Evolutionary conservation across 2,797 vertebrate genomes (phyloP).

Genomic region (Percopsis omiscomaycus): DNA sequence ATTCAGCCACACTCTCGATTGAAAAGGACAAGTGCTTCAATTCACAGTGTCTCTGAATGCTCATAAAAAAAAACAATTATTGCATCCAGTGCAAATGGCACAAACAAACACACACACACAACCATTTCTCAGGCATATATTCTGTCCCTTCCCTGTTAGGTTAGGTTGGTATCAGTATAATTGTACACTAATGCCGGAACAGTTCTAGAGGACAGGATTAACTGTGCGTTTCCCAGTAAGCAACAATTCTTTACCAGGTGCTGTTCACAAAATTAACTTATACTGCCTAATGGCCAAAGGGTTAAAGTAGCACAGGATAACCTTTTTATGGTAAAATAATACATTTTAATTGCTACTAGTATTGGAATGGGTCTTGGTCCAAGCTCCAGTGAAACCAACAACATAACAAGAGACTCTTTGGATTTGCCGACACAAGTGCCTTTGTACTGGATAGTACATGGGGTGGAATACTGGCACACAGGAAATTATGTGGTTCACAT

Average conservation of each 20-base stretch:
- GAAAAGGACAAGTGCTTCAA: slow-evolving; percentile 35
- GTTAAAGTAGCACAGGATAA: slow-evolving; percentile 8
- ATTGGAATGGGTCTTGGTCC: no score
- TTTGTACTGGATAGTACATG: no score
- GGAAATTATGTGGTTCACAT: no score
- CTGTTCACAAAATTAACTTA: slow-evolving; percentile 20
- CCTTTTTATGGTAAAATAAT: slow-evolving; percentile 15
- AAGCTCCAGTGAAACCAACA: no score
- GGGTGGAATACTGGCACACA: no score
- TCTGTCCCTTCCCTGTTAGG: slow-evolving; percentile 53
- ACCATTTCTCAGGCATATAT: slow-evolving; percentile 54
- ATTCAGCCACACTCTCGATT: slow-evolving; percentile 20
- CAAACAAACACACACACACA: slow-evolving; percentile 47
- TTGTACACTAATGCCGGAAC: slow-evolving; percentile 45
- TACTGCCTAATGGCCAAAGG: slow-evolving; percentile 6
- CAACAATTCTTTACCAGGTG: slow-evolving; percentile 30
- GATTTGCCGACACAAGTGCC: no score
- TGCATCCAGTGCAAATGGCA: slow-evolving; percentile 73
- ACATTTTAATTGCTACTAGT: no score
- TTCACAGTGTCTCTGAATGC: slow-evolving; percentile 51
- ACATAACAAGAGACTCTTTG: no score
- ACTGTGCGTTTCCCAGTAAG: slow-evolving; percentile 37
- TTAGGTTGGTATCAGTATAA: slow-evolving; percentile 54
- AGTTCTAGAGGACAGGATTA: slow-evolving; percentile 49
- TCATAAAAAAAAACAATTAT: slow-evolving; percentile 66